These are phyloP conservation scores for Hartigia nigra DNA, from an alignment of 2,888 invertebrate species.

Conservation along the genomic window DNA sequence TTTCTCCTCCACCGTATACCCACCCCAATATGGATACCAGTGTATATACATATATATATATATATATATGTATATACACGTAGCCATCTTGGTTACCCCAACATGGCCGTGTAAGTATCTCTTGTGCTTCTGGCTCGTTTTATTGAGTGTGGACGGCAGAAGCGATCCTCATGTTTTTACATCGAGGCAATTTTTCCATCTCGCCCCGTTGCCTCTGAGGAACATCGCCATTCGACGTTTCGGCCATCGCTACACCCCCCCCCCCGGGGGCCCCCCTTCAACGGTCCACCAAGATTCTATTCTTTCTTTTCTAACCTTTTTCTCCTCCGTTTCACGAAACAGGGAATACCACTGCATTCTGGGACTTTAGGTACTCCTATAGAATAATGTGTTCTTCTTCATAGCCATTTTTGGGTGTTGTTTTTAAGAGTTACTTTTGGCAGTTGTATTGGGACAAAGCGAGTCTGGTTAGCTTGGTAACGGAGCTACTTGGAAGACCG, in stretches of 20 bases:
- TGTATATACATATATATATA: conserved; percentile 17
- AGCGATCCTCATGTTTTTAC: conserved; percentile 66
- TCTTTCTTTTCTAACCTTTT: neutral
- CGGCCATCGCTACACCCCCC: conserved; percentile 24
- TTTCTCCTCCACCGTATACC: conserved; percentile 12
- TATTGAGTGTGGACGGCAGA: conserved; percentile 60
- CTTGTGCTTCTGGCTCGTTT: conserved; percentile 49
- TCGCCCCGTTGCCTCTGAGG: conserved; percentile 58
- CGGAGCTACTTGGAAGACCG: neutral
- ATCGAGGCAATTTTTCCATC: conserved; percentile 66
- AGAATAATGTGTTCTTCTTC: neutral
- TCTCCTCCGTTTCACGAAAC: neutral
- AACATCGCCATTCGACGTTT: conserved; percentile 51
- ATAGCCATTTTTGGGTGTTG: neutral
- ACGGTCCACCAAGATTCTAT: conserved; percentile 23
- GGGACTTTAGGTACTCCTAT: neutral
- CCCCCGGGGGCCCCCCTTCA: conserved; percentile 16
- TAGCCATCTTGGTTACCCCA: neutral
- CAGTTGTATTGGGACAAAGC: neutral
- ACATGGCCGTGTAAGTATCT: conserved; percentile 26
- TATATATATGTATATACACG: conserved; percentile 11
- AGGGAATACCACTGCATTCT: neutral
- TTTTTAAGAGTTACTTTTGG: neutral
- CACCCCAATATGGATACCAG: neutral
- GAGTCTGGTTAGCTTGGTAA: neutral